Percentiles rank a stretch among this genome's conserved stretches.
Evolutionary conservation across 2,888 invertebrate genomes (phyloP).

Genomic region (Noctua fimbriata): DNA sequence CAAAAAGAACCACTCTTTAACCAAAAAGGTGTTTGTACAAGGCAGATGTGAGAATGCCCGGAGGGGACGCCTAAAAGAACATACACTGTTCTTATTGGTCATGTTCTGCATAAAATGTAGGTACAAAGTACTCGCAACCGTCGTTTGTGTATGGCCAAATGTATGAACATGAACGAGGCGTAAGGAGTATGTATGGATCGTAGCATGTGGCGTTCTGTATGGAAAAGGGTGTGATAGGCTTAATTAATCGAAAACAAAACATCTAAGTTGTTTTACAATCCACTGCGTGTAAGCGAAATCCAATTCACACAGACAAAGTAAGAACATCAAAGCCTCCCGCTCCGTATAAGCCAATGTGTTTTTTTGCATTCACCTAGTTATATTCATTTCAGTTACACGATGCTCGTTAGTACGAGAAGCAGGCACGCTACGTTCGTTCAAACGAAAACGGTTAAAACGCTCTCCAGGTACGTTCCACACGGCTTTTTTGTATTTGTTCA

Average conservation of each 20-base stretch:
- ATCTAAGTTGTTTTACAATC: neutral
- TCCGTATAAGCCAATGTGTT: slow-evolving; percentile 58
- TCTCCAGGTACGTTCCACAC: slow-evolving; percentile 78
- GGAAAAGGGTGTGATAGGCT: neutral
- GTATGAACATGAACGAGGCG: neutral
- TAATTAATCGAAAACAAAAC: neutral
- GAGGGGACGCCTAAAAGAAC: neutral
- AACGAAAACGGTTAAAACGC: slow-evolving; percentile 85
- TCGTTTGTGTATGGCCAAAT: neutral
- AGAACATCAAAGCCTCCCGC: slow-evolving; percentile 60
- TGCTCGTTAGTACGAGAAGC: slow-evolving; percentile 84
- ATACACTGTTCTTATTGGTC: neutral
- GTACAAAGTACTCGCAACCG: neutral
- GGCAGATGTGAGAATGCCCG: neutral
- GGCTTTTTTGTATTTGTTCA: slow-evolving; percentile 61
- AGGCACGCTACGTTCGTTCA: slow-evolving; percentile 76
- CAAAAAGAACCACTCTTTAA: neutral
- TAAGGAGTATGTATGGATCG: neutral
- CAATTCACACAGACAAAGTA: slow-evolving; percentile 62
- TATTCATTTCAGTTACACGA: slow-evolving; percentile 82
- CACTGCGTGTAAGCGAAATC: slow-evolving; percentile 30
- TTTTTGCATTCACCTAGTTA: slow-evolving; percentile 71
- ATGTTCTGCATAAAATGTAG: neutral
- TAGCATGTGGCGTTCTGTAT: neutral
- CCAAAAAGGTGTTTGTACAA: neutral